Conservation (phyloP, 2,888 invertebrate genomes). For the Mycalesis mineus region DNA sequence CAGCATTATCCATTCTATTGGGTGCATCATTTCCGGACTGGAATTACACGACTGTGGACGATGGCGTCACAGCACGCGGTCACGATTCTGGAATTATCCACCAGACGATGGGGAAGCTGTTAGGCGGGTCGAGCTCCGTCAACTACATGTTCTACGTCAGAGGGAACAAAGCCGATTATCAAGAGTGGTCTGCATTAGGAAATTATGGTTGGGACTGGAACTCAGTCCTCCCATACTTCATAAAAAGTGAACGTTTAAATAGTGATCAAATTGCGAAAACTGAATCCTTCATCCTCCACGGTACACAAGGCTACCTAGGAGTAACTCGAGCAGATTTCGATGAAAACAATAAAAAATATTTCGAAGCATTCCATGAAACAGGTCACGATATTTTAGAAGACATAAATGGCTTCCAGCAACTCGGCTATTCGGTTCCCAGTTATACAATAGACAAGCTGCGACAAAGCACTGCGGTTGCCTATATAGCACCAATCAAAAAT, state of each 20-base stretch:
- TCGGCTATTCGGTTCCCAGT: slow-evolving; percentile 42
- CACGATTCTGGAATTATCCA: slow-evolving; percentile 35
- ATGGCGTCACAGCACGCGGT: slow-evolving; percentile 41
- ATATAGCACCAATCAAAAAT: slow-evolving; percentile 41
- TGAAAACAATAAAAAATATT: slow-evolving; percentile 51
- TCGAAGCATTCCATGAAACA: slow-evolving; percentile 43
- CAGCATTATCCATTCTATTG: slow-evolving; percentile 44
- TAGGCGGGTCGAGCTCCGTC: slow-evolving; percentile 82
- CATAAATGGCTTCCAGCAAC: slow-evolving; percentile 42
- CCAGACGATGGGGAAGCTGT: slow-evolving; percentile 80
- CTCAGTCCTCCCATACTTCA: slow-evolving; percentile 44
- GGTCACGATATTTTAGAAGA: slow-evolving; percentile 43
- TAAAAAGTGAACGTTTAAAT: slow-evolving; percentile 43
- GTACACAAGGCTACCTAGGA: slow-evolving; percentile 38
- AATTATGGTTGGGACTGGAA: slow-evolving; percentile 64
- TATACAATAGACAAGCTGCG: slow-evolving; percentile 36
- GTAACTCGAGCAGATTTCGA: slow-evolving; percentile 43
- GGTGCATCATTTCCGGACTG: slow-evolving; percentile 42
- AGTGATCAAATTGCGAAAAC: slow-evolving; percentile 30
- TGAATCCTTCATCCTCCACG: slow-evolving; percentile 48
- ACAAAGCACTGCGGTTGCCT: slow-evolving; percentile 44
- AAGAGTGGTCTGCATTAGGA: slow-evolving; percentile 82
- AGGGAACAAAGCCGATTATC: slow-evolving; percentile 81
- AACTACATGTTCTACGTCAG: slow-evolving; percentile 83
- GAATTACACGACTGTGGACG: slow-evolving; percentile 44